Percentiles rank a stretch among this genome's conserved stretches.
Conservation (phyloP, 2,797 vertebrate genomes). For the Leptodactylus fallax region DNA sequence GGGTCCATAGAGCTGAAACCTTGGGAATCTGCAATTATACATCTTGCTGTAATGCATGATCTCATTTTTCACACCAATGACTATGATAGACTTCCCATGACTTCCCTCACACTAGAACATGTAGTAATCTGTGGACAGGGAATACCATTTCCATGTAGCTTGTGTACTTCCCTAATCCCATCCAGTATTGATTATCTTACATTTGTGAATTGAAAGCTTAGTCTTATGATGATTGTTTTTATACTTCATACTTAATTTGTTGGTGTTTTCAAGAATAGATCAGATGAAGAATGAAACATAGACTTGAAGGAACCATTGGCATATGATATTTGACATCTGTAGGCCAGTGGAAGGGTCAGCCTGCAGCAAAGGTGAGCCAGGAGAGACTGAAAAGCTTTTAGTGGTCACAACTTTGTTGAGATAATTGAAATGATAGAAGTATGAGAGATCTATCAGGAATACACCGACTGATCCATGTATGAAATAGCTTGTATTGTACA, state of each 20-base stretch:
- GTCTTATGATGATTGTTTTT: background rate
- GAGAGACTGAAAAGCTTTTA: background rate
- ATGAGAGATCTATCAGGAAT: background rate
- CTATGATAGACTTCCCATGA: conserved; percentile 8
- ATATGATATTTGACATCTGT: background rate
- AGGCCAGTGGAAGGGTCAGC: background rate
- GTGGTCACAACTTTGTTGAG: background rate
- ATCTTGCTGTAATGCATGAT: background rate
- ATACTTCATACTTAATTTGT: background rate
- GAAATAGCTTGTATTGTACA: background rate
- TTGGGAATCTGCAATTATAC: conserved; percentile 39
- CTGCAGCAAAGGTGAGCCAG: background rate
- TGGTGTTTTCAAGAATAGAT: background rate
- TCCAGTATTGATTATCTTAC: conserved; percentile 18
- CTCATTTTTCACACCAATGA: conserved; percentile 32
- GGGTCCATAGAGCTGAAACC: background rate
- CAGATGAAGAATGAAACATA: background rate
- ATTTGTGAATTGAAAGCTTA: background rate
- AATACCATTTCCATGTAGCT: conserved; percentile 10
- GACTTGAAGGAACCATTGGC: background rate
- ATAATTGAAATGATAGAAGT: background rate
- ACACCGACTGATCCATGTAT: background rate
- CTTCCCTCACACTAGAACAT: background rate
- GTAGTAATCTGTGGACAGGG: background rate
- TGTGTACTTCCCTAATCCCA: background rate